Evolutionary conservation across 1,140 invertebrate species (phyloP).

Genomic region (Plutomurus gul): DNA sequence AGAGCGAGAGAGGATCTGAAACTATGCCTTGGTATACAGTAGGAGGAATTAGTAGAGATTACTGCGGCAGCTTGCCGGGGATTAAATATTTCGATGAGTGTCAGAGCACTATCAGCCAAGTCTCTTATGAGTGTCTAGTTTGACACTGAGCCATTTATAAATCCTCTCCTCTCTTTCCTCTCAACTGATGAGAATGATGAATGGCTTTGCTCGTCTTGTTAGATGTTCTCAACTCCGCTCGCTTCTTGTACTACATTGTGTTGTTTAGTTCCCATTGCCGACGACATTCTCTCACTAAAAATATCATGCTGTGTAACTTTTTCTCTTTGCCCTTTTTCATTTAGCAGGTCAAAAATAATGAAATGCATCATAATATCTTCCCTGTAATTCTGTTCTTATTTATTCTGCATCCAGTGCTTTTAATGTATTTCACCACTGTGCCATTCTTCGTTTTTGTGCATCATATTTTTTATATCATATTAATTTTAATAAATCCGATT

Average conservation of each 20-base stretch:
- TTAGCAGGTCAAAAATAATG: slow-evolving; percentile 11
- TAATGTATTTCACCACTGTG: too few relatives aligned
- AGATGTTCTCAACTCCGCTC: background rate
- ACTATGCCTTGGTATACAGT: background rate
- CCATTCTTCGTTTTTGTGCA: too few relatives aligned
- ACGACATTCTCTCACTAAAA: slow-evolving; percentile 19
- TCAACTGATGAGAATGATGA: slow-evolving; percentile 39
- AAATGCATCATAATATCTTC: too few relatives aligned
- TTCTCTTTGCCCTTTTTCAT: slow-evolving; percentile 7
- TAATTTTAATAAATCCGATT: too few relatives aligned
- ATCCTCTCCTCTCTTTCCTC: slow-evolving; percentile 36
- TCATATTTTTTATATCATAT: too few relatives aligned
- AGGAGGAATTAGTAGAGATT: slow-evolving; percentile 29
- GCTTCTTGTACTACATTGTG: slow-evolving; percentile 9
- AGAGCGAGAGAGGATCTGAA: background rate
- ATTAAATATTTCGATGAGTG: slow-evolving; percentile 42
- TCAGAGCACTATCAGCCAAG: slow-evolving; percentile 35
- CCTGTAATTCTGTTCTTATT: too few relatives aligned
- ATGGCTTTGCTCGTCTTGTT: slow-evolving; percentile 27
- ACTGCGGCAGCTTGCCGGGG: background rate
- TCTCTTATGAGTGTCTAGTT: slow-evolving; percentile 48
- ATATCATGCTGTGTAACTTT: slow-evolving; percentile 15
- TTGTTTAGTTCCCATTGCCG: slow-evolving; percentile 13
- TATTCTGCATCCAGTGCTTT: too few relatives aligned
- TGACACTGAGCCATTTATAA: slow-evolving; percentile 44